Base-by-base conservation (phyloP, 2,797 vertebrate genomes). In the Helicolenus hilgendorfi region DNA sequence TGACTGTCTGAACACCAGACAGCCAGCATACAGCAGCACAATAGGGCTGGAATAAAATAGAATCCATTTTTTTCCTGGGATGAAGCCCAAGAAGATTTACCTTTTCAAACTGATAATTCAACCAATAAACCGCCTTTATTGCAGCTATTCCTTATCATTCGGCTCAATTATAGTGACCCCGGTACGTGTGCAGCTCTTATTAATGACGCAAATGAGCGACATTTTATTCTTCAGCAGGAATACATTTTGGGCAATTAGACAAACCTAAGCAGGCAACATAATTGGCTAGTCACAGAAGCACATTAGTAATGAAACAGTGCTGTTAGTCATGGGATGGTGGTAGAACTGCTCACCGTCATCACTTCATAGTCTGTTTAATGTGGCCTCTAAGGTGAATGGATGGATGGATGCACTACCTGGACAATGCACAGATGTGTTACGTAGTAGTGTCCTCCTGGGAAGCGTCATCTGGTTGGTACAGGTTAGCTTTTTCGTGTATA, bases 1-100 rank as follows among this genome's bases (percentile, higher is more conserved):
- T 96, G 93, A 94, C 89, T 91, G 95, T 96, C 96, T 96, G 94
- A 93, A 91, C 85, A 91, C 86, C 91, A 95, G 94, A 93, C 94
- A 93, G 91, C 81, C 85, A 90, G 89, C 78, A 83, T 92, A 77
- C 83, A 86, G 83, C 91, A 93, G 83, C 91, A 94, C 65, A 88
- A 88, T 85, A 86, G 81, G 36, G 81, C 82, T 72, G 14, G 53
- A 82, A 77, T 67, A 80, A 49, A 89, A 91, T 22, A 68, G 20
- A 64, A 45, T 49, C 41, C 14, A 27, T 31, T 49, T 45, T 45
- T 74, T 45, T n/a, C 38, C 59, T 22, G 18, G 56, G 24, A 60
- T 75, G 38, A 60, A 60, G 65, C 63, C 35, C 20, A 15, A 11
- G 56, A 73, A 38, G 13, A 65, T 77, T 72, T 70, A 72, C 36